Evolutionary conservation across 1,140 invertebrate species (phyloP).

Genomic region (Lycorma delicatula): DNA sequence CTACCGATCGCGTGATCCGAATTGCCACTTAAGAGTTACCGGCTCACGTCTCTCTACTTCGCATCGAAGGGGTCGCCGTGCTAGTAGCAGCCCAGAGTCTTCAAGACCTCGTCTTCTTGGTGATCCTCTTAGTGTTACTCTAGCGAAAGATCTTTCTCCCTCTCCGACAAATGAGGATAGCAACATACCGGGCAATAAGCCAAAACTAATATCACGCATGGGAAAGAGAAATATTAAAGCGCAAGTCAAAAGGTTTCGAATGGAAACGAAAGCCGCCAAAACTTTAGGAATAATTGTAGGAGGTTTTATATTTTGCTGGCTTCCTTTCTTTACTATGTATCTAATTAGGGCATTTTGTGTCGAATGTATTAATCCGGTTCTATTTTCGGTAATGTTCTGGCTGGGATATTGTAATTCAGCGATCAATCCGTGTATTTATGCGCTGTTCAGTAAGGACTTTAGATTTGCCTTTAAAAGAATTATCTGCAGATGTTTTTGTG

Average conservation of each 20-base stretch:
- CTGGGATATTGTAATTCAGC: conserved; percentile 94
- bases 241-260: conserved; percentile 72
- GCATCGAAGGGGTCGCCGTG: conserved; percentile 24
- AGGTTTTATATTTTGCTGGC: conserved; percentile 87
- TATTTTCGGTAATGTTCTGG: conserved; percentile 92
- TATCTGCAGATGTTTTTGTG: conserved; percentile 72
- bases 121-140: conserved; percentile 20
- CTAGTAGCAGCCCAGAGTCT: conserved; percentile 33
- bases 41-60: conserved; percentile 27
- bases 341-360: conserved; percentile 73
- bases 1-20: conserved; percentile 29
- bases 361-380: conserved; percentile 64
- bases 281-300: conserved; percentile 90
- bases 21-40: conserved; percentile 40
- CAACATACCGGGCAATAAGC: conserved; percentile 45
- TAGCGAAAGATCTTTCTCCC: conserved; percentile 29
- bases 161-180: conserved; percentile 38
- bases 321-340: conserved; percentile 93
- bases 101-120: conserved; percentile 19
- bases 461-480: conserved; percentile 86
- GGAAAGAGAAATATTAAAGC: conserved; percentile 79
- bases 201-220: conserved; percentile 60
- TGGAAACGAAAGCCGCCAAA: conserved; percentile 91
- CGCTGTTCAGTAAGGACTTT: conserved; percentile 87
- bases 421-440: conserved; percentile 88